A percentile compares a stretch with the other conserved stretches of the same genome.
These are phyloP conservation scores for Spisula solida DNA, from an alignment of 2,888 invertebrate genomes.

Conservation along the genomic window DNA sequence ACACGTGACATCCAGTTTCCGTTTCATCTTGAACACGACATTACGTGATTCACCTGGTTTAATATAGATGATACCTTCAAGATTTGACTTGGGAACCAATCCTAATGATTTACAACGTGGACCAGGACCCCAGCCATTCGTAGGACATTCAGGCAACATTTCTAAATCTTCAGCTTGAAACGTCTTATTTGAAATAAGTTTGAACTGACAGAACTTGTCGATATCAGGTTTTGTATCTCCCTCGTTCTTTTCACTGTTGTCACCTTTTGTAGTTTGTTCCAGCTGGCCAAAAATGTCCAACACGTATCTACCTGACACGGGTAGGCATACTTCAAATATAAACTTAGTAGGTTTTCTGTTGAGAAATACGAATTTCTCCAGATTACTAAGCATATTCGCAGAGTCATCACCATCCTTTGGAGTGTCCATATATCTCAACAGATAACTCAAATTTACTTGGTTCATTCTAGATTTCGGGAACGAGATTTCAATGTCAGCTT, in stretches of 20 bases:
- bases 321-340: conserved; percentile 69
- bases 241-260: neutral
- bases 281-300: conserved; percentile 65
- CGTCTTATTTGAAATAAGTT: conserved; percentile 64
- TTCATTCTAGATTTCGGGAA: conserved; percentile 55
- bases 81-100: conserved; percentile 67
- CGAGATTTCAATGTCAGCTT: conserved; percentile 59
- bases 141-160: conserved; percentile 69
- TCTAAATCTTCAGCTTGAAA: conserved; percentile 63
- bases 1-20: conserved; percentile 69
- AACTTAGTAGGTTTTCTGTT: conserved; percentile 67
- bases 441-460: conserved; percentile 35
- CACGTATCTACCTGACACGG: conserved; percentile 70
- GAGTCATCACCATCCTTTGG: conserved; percentile 9
- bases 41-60: conserved; percentile 67
- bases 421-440: neutral
- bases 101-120: conserved; percentile 66
- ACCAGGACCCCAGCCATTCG: conserved; percentile 76
- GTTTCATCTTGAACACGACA: conserved; percentile 65
- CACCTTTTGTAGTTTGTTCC: conserved; percentile 22
- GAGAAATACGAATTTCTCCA: conserved; percentile 72
- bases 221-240: neutral
- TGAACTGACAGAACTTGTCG: conserved; percentile 65
- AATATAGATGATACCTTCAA: conserved; percentile 70
- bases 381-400: conserved; percentile 35